phyloP scores from a whole-genome alignment of 2,888 invertebrate genomes.

The Drosophila longiperda region DNA sequence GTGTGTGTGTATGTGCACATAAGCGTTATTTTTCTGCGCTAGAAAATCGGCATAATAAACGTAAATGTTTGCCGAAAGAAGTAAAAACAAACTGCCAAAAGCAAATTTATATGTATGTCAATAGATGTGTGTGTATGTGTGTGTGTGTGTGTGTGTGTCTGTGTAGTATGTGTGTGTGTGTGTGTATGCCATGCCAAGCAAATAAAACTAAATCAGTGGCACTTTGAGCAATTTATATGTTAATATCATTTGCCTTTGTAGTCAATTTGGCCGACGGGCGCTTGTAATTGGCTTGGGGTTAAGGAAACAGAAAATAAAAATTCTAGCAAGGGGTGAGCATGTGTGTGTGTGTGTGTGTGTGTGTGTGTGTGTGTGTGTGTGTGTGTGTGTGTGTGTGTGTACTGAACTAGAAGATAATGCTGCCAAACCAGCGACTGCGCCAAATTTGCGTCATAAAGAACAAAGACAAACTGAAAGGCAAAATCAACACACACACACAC shows the following conservation, averaged over 20 bases:
- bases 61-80: constrained; percentile 74
- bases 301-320: constrained; percentile 15
- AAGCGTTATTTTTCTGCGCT: constrained; percentile 82
- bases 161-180: constrained; percentile 15
- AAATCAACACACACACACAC: constrained; percentile 2
- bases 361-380: no score
- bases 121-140: neutral
- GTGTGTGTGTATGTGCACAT: constrained; percentile 48
- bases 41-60: constrained; percentile 81
- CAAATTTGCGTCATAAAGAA: constrained; percentile 54
- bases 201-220: constrained; percentile 75
- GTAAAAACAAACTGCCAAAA: constrained; percentile 69
- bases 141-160: constrained; percentile 4
- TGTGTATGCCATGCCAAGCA: constrained; percentile 36
- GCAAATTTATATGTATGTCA: constrained; percentile 6
- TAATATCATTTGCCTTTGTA: constrained; percentile 78
- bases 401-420: constrained; percentile 69
- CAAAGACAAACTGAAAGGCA: constrained; percentile 32
- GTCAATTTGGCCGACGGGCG: constrained; percentile 54
- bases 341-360: constrained; percentile 1
- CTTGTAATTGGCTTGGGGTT: constrained; percentile 59
- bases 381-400: constrained; percentile 12
- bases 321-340: constrained; percentile 8
- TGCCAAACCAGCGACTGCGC: constrained; percentile 43
- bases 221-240: constrained; percentile 81